phyloP scores from a whole-genome alignment of 2,797 vertebrate species.

The Danio jaintianensis region DNA sequence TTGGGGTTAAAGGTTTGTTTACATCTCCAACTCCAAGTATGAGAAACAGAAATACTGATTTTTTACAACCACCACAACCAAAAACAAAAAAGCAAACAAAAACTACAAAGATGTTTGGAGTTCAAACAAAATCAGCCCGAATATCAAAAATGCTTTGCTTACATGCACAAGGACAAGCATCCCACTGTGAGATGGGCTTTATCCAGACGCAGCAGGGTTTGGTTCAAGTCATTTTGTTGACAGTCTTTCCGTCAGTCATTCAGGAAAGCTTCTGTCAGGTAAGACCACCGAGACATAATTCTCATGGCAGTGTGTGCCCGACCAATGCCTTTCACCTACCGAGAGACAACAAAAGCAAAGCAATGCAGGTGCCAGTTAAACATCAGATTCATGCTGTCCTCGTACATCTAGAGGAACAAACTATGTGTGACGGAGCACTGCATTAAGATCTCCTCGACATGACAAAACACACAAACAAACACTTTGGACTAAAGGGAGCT shows the following conservation, averaged over 20 bases:
- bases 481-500: slow-evolving; percentile 27
- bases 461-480: slow-evolving; percentile 30
- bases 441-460: slow-evolving; percentile 14
- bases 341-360: slow-evolving; percentile 13
- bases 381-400: not conserved
- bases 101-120: slow-evolving; percentile 1
- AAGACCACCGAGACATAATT: slow-evolving; percentile 16
- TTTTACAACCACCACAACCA: not conserved
- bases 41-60: not conserved
- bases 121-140: not conserved
- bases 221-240: slow-evolving; percentile 51
- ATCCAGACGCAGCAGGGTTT: slow-evolving; percentile 10
- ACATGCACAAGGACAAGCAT: slow-evolving; percentile 55
- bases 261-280: slow-evolving; percentile 35
- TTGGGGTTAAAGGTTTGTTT: not conserved
- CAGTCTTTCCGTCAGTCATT: slow-evolving; percentile 32
- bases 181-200: slow-evolving; percentile 46
- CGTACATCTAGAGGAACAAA: slow-evolving; percentile 6
- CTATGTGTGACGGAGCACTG: not conserved
- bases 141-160: slow-evolving; percentile 19
- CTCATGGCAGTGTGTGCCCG: slow-evolving; percentile 36
- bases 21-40: slow-evolving; percentile 1
- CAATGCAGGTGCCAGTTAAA: slow-evolving; percentile 12
- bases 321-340: not conserved
- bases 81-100: not conserved